phyloP scores from a whole-genome alignment of 2,797 vertebrate species.

The Malacoctenus gilli region DNA sequence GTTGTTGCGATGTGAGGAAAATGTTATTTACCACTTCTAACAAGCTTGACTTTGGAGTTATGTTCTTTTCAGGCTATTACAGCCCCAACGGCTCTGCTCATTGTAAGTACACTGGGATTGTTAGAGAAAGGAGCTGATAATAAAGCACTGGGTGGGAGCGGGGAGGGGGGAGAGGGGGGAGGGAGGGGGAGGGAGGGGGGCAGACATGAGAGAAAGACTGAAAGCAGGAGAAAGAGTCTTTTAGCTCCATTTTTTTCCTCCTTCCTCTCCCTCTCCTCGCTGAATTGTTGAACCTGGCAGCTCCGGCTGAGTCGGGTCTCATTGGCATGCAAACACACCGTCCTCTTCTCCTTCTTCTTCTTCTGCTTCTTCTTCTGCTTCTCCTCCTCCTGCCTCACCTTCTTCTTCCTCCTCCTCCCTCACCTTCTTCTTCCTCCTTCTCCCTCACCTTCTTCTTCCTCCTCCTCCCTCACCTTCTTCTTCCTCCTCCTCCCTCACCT shows the following conservation, averaged over 20 bases:
- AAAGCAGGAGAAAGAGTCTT: slow-evolving; percentile 33
- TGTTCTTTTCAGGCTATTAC: slow-evolving; percentile 60
- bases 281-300: slow-evolving; percentile 47
- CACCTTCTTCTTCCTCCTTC: no score
- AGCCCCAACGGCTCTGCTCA: slow-evolving; percentile 41
- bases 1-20: slow-evolving; percentile 56
- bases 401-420: no score
- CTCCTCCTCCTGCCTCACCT: no score
- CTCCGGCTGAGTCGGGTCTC: slow-evolving; percentile 54
- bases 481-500: slow-evolving; percentile 22
- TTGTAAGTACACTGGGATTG: slow-evolving; percentile 44
- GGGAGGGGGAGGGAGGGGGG: slow-evolving; percentile 21
- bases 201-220: slow-evolving; percentile 30
- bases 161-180: slow-evolving; percentile 32
- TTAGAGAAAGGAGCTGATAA: slow-evolving; percentile 39
- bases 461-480: neutral
- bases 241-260: slow-evolving; percentile 25
- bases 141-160: slow-evolving; percentile 27
- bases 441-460: no score
- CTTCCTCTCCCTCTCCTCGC: no score
- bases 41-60: slow-evolving; percentile 60
- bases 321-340: slow-evolving; percentile 69
- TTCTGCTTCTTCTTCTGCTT: slow-evolving; percentile 27
- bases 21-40: slow-evolving; percentile 70
- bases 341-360: slow-evolving; percentile 15